Conservation (phyloP, 2,113 vertebrate species). For the Oreochromis aureus region DNA sequence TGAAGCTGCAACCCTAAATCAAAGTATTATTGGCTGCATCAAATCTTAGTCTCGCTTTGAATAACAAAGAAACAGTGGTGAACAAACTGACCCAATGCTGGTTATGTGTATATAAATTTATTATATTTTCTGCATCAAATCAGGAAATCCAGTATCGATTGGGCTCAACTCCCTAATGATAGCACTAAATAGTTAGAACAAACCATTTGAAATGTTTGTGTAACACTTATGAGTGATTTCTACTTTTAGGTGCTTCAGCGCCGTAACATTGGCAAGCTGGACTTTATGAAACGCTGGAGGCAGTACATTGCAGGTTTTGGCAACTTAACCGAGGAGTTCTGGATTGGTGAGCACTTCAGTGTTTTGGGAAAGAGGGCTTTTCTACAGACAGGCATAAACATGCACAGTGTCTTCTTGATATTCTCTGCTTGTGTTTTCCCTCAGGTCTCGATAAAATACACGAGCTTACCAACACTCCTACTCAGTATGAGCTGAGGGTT, state of each 20-base stretch:
- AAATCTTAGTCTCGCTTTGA: neutral
- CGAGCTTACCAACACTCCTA: constrained; percentile 76
- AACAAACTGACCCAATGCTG: neutral
- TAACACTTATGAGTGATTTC: neutral
- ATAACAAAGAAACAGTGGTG: neutral
- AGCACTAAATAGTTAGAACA: neutral
- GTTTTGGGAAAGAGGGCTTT: neutral
- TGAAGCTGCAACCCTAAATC: neutral
- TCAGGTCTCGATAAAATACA: constrained; percentile 84
- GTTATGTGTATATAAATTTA: neutral
- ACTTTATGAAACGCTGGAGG: constrained; percentile 88
- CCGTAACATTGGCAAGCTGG: constrained; percentile 75
- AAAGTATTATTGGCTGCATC: neutral
- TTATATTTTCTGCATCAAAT: neutral
- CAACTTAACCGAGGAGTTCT: constrained; percentile 83
- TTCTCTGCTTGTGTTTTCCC: neutral
- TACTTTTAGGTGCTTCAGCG: constrained; percentile 82
- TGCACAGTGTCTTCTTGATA: neutral
- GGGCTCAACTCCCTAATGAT: neutral
- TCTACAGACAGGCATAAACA: neutral
- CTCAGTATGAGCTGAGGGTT: constrained; percentile 75
- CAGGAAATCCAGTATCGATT: neutral
- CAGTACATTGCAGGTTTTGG: constrained; percentile 86
- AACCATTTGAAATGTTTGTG: neutral
- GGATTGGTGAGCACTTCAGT: constrained; percentile 76